Evolutionary conservation across 2,113 vertebrate genomes (phyloP).

Genomic region (Cyanistes caeruleus): DNA sequence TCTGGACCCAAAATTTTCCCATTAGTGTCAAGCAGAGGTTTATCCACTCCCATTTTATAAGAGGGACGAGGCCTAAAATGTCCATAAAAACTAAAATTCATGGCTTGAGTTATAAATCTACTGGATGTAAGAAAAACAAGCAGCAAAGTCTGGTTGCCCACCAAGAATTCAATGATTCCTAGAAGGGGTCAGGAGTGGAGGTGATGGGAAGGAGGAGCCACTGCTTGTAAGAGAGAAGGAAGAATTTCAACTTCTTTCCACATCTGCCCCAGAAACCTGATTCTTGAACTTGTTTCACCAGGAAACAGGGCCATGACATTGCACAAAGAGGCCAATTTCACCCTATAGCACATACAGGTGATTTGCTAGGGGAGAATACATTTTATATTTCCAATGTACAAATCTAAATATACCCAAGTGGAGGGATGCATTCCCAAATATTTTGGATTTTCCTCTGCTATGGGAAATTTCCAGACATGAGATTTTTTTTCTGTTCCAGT

Average conservation of each 20-base stretch:
- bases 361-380: background rate
- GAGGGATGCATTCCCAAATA: background rate
- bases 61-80: background rate
- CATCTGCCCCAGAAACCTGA: slow-evolving; percentile 48
- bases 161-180: background rate
- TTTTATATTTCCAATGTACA: background rate
- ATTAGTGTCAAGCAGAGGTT: background rate
- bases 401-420: background rate
- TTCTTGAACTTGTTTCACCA: slow-evolving; percentile 50
- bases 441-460: background rate
- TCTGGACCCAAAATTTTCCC: background rate
- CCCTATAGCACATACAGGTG: background rate
- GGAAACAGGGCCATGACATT: slow-evolving; percentile 55
- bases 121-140: background rate
- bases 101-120: background rate
- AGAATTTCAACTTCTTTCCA: background rate
- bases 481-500: background rate
- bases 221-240: background rate
- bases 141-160: background rate
- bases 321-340: slow-evolving; percentile 24
- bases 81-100: background rate
- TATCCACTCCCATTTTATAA: background rate
- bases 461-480: background rate
- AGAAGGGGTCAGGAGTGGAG: background rate
- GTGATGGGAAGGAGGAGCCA: background rate